Percentiles rank a stretch among this genome's conserved stretches.
Conservation (phyloP, 2,113 vertebrate species). For the Toxostoma redivivum region DNA sequence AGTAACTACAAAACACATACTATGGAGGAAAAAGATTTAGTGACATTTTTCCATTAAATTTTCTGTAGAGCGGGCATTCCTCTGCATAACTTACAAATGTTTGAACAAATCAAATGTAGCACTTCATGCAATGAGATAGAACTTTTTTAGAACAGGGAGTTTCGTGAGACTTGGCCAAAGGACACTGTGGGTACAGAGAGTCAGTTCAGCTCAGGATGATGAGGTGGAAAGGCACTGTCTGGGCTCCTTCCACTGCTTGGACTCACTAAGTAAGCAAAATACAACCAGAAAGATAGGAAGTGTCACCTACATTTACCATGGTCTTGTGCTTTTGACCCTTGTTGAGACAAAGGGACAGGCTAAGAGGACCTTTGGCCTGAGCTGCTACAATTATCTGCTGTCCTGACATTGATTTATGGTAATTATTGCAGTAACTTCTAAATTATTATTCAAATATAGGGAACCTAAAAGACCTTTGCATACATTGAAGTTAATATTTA, state of each 20-base stretch:
- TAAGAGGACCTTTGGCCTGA: not conserved
- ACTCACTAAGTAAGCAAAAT: not conserved
- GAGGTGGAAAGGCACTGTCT: not conserved
- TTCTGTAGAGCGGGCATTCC: not conserved
- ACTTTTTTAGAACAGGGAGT: not conserved
- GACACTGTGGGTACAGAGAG: not conserved
- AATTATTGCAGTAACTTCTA: not conserved
- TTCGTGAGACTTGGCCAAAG: not conserved
- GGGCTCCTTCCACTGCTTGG: not conserved
- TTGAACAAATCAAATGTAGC: not conserved
- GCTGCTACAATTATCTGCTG: not conserved
- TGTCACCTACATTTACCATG: not conserved
- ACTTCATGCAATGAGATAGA: not conserved
- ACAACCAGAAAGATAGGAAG: not conserved
- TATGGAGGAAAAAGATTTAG: not conserved
- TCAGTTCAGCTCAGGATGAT: not conserved
- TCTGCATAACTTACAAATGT: not conserved
- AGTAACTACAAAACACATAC: not conserved
- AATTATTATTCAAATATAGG: not conserved
- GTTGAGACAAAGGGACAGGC: not conserved
- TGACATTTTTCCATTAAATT: not conserved
- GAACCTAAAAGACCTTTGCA: not conserved
- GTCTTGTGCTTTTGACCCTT: not conserved
- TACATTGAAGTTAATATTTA: not conserved
- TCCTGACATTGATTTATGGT: conserved; percentile 29